A percentile compares a stretch with the other conserved stretches of the same genome.
Conservation (phyloP, 1,140 invertebrate species). For the Cyrtorhinus lividipennis region DNA sequence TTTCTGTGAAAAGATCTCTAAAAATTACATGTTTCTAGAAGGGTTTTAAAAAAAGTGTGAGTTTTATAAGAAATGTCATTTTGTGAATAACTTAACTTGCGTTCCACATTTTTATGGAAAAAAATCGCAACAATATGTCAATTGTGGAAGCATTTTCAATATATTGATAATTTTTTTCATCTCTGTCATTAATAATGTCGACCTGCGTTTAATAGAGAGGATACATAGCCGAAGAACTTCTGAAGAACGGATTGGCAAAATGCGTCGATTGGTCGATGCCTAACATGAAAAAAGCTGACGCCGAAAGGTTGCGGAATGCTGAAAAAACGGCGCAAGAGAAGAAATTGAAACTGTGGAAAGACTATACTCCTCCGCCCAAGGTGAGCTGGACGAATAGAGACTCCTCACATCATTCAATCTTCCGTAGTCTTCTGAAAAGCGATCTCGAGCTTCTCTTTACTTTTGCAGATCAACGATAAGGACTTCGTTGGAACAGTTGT, state of each 20-base stretch:
- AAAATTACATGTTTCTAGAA: too few species aligned
- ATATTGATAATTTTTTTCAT: too few species aligned
- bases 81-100: too few species aligned
- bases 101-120: too few species aligned
- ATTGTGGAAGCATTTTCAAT: too few species aligned
- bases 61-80: too few species aligned
- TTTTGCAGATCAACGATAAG: conserved; percentile 47
- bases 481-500: conserved; percentile 74
- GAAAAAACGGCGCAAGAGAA: conserved; percentile 81
- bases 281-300: conserved; percentile 56
- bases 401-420: not conserved
- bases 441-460: not conserved
- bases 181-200: too few species aligned
- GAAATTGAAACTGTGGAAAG: conserved; percentile 74
- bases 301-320: conserved; percentile 67
- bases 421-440: not conserved
- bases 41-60: too few species aligned
- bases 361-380: conserved; percentile 41
- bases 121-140: too few species aligned
- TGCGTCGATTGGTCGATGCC: conserved; percentile 97
- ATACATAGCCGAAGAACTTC: conserved; percentile 87
- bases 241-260: conserved; percentile 83
- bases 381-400: too few species aligned
- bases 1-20: too few species aligned
- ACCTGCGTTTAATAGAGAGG: conserved; percentile 49